Conservation (phyloP, 1,140 invertebrate species). For the Hylaeus anthracinus region DNA sequence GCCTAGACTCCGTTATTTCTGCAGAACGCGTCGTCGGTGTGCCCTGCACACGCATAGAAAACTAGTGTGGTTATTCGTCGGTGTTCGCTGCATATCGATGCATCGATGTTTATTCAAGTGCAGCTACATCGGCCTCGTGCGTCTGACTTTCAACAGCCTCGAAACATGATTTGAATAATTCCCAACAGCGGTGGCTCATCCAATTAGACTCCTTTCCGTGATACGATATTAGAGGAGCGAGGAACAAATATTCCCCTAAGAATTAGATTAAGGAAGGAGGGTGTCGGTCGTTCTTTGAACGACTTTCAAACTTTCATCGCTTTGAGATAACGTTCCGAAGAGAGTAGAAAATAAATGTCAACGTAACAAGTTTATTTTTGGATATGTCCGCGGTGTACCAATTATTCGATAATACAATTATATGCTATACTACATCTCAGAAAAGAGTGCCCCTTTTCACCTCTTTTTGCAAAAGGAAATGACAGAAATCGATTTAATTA, state of each 20-base stretch:
- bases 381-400: too few species aligned
- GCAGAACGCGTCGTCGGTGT: slow-evolving; percentile 3
- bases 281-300: too few species aligned
- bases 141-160: slow-evolving; percentile 46
- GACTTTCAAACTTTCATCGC: too few species aligned
- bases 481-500: too few species aligned
- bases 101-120: slow-evolving; percentile 63
- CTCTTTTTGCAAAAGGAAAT: too few species aligned
- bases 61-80: slow-evolving; percentile 19
- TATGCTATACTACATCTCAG: too few species aligned
- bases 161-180: slow-evolving; percentile 44
- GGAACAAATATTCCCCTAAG: background rate
- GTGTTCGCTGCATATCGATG: slow-evolving; percentile 47
- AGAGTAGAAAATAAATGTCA: too few species aligned
- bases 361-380: too few species aligned
- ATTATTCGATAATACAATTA: too few species aligned
- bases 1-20: slow-evolving; percentile 37
- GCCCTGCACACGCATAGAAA: slow-evolving; percentile 18
- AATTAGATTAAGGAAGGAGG: slow-evolving; percentile 4
- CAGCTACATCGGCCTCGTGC: slow-evolving; percentile 51
- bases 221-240: slow-evolving; percentile 9
- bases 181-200: slow-evolving; percentile 31
- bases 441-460: too few species aligned
- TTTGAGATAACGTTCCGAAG: too few species aligned
- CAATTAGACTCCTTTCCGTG: slow-evolving; percentile 22